phyloP scores from a whole-genome alignment of 2,113 vertebrate genomes.

The Pionites leucogaster region DNA sequence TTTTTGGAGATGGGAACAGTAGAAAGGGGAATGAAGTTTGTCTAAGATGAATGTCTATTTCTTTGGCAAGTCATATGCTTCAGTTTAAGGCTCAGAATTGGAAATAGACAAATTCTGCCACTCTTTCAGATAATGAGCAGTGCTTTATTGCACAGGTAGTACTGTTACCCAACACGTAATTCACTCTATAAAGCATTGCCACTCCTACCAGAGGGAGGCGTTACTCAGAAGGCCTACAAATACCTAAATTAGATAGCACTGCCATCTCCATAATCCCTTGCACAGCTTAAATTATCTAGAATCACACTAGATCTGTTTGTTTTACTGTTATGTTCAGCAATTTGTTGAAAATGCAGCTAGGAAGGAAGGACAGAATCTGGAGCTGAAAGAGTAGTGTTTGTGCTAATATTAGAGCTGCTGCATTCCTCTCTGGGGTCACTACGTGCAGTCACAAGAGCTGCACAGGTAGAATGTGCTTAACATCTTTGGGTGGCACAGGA shows the following conservation, averaged over 20 bases:
- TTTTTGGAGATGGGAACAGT: neutral
- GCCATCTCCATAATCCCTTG: neutral
- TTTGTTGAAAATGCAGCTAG: neutral
- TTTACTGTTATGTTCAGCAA: neutral
- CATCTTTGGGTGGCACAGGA: neutral
- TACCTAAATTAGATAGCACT: neutral
- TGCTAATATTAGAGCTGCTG: neutral
- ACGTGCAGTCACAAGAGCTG: neutral
- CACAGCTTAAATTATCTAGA: neutral
- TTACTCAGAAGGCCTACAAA: neutral
- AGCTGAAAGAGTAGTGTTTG: neutral
- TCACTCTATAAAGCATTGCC: neutral
- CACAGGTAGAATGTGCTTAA: neutral
- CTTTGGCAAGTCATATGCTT: neutral
- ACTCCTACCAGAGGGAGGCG: neutral
- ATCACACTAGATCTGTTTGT: neutral
- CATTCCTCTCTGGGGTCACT: neutral
- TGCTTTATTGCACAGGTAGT: neutral
- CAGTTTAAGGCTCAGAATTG: neutral
- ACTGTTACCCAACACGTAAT: neutral
- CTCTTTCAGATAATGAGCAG: neutral
- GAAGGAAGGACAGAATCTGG: neutral
- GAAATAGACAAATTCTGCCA: neutral
- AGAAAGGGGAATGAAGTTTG: neutral
- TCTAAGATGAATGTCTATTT: neutral